phyloP scores from a whole-genome alignment of 2,113 vertebrate genomes.

The Gobius niger region DNA sequence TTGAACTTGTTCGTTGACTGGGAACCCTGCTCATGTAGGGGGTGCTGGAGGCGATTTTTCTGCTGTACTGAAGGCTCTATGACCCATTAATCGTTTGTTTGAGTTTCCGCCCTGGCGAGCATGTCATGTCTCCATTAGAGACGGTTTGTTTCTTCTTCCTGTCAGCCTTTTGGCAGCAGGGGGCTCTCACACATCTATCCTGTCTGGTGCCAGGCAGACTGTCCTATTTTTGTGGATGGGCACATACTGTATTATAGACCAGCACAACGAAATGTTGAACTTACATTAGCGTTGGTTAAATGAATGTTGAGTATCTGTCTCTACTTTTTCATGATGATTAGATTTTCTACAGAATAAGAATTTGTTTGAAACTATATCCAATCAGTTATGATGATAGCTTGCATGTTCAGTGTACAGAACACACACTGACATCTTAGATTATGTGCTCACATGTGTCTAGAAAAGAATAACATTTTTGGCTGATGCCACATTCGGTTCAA shows the following conservation, averaged over 20 bases:
- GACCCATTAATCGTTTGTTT: constrained; percentile 82
- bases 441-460: too few species aligned
- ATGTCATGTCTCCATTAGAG: constrained; percentile 83
- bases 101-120: constrained; percentile 79
- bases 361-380: too few species aligned
- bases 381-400: too few species aligned
- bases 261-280: constrained; percentile 48
- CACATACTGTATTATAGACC: constrained; percentile 25
- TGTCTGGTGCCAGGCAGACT: constrained; percentile 83
- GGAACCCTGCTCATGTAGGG: constrained; percentile 47
- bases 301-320: too few species aligned
- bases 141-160: constrained; percentile 78
- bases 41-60: constrained; percentile 61
- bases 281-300: neutral
- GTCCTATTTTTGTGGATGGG: constrained; percentile 52
- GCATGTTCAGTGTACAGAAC: too few species aligned
- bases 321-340: too few species aligned
- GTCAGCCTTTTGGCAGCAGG: constrained; percentile 78
- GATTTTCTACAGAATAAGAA: too few species aligned
- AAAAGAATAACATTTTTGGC: too few species aligned
- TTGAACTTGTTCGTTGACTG: constrained; percentile 45
- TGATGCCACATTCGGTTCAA: too few species aligned
- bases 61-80: constrained; percentile 72
- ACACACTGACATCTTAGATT: too few species aligned
- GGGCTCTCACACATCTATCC: constrained; percentile 79